These are phyloP conservation scores for Prunella himalayana DNA, from an alignment of 2,113 vertebrate species.

Conservation along the genomic window DNA sequence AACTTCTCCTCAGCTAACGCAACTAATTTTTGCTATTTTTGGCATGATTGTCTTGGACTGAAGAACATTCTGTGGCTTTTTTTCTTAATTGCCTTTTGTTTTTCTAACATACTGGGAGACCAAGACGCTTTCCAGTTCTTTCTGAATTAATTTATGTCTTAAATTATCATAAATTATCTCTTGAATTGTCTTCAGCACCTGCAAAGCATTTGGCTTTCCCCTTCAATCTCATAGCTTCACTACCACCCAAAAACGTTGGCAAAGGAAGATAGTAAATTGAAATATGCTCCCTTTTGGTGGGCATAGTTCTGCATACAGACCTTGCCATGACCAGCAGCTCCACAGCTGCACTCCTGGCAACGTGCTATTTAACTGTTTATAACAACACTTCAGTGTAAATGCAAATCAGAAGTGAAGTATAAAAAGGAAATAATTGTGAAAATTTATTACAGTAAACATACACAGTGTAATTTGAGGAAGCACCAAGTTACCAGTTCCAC, in stretches of 20 bases:
- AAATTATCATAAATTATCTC: slow-evolving; percentile 1
- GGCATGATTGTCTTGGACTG: slow-evolving; percentile 1
- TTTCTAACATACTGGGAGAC: slow-evolving; percentile 27
- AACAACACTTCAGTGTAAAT: neutral
- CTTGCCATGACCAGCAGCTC: neutral
- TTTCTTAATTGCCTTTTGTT: slow-evolving; percentile 32
- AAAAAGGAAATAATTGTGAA: neutral
- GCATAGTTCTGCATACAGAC: neutral
- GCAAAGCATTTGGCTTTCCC: slow-evolving; percentile 30
- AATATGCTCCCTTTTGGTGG: neutral
- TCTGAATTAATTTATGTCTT: slow-evolving; percentile 8
- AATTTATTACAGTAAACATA: neutral
- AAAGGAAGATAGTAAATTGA: neutral
- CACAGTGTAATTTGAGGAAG: neutral
- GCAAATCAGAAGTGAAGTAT: neutral
- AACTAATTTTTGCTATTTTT: slow-evolving; percentile 37
- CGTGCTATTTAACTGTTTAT: neutral
- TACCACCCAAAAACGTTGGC: neutral
- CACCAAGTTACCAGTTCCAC: neutral
- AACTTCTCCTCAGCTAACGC: neutral
- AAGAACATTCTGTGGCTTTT: slow-evolving; percentile 27
- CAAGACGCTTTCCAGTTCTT: slow-evolving; percentile 17
- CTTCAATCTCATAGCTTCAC: neutral
- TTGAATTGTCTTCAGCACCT: slow-evolving; percentile 48
- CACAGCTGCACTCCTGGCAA: neutral